Evolutionary conservation across 2,113 vertebrate genomes (phyloP).

Genomic region (Neodon shergylaensis): DNA sequence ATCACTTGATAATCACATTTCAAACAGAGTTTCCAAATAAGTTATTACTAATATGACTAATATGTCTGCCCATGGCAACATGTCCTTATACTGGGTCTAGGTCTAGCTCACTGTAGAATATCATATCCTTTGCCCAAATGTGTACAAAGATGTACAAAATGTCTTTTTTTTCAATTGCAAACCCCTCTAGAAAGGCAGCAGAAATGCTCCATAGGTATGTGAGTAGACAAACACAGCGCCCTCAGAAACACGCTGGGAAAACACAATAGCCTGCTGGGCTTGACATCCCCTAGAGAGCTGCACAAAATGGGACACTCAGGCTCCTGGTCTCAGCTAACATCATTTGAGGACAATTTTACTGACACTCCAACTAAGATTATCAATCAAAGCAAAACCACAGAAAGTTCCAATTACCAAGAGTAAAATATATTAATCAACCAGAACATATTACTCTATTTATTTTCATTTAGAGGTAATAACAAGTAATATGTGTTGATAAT

Average conservation of each 20-base stretch:
- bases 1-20: not conserved
- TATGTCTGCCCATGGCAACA: not conserved
- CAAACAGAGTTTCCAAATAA: not conserved
- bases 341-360: not conserved
- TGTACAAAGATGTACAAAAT: not conserved
- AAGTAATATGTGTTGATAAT: constrained; percentile 32
- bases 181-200: not conserved
- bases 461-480: constrained; percentile 18
- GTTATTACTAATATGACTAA: not conserved
- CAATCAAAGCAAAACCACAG: not conserved
- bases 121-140: not conserved
- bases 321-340: no score
- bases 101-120: not conserved
- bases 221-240: not conserved
- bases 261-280: rapidly evolving
- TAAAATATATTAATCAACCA: not conserved
- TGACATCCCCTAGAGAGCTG: rapidly evolving
- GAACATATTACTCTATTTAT: not conserved
- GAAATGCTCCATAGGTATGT: not conserved
- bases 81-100: not conserved
- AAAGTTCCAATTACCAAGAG: constrained; percentile 9
- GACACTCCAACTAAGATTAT: not conserved
- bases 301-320: not conserved
- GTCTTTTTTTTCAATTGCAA: not conserved
- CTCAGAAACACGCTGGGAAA: not conserved